phyloP scores from a whole-genome alignment of 2,888 invertebrate species.

The Caradrina clavipalpis region DNA sequence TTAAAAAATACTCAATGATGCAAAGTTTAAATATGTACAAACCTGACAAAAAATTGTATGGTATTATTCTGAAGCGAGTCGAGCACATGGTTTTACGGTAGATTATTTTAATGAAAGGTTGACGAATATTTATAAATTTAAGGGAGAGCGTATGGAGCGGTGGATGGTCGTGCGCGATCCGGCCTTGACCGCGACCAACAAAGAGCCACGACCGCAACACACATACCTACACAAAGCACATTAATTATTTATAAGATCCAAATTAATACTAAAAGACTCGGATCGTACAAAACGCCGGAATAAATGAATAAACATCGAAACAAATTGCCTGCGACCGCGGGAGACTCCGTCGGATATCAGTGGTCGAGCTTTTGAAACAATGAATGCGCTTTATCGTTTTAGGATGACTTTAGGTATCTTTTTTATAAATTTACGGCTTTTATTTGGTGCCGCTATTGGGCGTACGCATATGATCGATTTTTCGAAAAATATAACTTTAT shows the following conservation, averaged over 20 bases:
- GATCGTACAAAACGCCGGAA: constrained; percentile 82
- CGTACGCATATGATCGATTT: constrained; percentile 27
- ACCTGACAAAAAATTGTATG: constrained; percentile 1
- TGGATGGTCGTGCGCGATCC: constrained; percentile 71
- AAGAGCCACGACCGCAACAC: constrained; percentile 72
- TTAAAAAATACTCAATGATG: not conserved
- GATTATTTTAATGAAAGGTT: constrained; percentile 18
- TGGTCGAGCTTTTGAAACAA: constrained; percentile 70
- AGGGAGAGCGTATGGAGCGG: constrained; percentile 61
- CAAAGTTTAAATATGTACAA: not conserved
- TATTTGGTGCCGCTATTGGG: constrained; percentile 33
- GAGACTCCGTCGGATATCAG: constrained; percentile 63
- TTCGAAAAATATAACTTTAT: not conserved
- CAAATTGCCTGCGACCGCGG: constrained; percentile 78
- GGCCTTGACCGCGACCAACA: constrained; percentile 82
- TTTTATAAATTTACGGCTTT: constrained; percentile 65
- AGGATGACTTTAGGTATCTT: constrained; percentile 61
- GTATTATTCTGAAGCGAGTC: not conserved
- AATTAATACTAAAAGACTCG: constrained; percentile 85
- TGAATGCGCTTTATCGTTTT: constrained; percentile 70
- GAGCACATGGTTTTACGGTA: not conserved
- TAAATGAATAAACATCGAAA: constrained; percentile 86
- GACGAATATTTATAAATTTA: constrained; percentile 28
- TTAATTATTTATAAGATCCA: constrained; percentile 88
- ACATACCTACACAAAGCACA: constrained; percentile 76